Percentiles rank a stretch among this genome's conserved stretches.
phyloP scores from a whole-genome alignment of 1,140 invertebrate species.

The Liolophura sinensis region DNA sequence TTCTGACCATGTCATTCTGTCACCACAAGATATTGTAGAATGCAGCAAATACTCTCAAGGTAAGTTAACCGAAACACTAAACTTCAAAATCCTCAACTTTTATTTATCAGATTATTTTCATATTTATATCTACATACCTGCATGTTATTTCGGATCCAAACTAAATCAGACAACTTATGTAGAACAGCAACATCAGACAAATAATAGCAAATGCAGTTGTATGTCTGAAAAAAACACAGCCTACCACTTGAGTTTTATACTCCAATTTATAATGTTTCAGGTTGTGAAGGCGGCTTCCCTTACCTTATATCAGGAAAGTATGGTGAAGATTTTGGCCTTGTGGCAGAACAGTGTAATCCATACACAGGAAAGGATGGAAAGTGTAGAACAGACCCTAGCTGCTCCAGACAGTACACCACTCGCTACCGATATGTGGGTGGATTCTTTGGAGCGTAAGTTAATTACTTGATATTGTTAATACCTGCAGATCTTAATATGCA shows the following conservation, averaged over 20 bases:
- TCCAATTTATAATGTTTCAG: too few relatives aligned
- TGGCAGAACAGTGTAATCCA: slow-evolving; percentile 55
- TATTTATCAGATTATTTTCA: too few relatives aligned
- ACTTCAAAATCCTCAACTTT: too few relatives aligned
- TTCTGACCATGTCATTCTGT: slow-evolving; percentile 52
- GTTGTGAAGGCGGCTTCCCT: slow-evolving; percentile 61
- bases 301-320: slow-evolving; percentile 59
- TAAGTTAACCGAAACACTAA: too few relatives aligned
- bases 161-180: too few relatives aligned
- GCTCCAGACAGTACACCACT: slow-evolving; percentile 50
- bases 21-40: slow-evolving; percentile 63
- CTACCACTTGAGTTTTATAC: too few relatives aligned
- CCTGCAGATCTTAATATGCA: too few relatives aligned
- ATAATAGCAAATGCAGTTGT: too few relatives aligned
- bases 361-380: slow-evolving; percentile 46
- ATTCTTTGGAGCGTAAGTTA: slow-evolving; percentile 43
- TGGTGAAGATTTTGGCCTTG: slow-evolving; percentile 58
- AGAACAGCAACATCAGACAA: too few relatives aligned
- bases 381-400: slow-evolving; percentile 32
- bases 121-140: too few relatives aligned
- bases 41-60: slow-evolving; percentile 62
- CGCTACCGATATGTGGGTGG: slow-evolving; percentile 57
- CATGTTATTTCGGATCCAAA: too few relatives aligned
- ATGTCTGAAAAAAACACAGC: too few relatives aligned
- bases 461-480: background rate